Evolutionary conservation across 2,888 invertebrate species (phyloP), one percentile per base, ranked within the genome.

Genomic region (Dyspetes luteomarginatus): DNA sequence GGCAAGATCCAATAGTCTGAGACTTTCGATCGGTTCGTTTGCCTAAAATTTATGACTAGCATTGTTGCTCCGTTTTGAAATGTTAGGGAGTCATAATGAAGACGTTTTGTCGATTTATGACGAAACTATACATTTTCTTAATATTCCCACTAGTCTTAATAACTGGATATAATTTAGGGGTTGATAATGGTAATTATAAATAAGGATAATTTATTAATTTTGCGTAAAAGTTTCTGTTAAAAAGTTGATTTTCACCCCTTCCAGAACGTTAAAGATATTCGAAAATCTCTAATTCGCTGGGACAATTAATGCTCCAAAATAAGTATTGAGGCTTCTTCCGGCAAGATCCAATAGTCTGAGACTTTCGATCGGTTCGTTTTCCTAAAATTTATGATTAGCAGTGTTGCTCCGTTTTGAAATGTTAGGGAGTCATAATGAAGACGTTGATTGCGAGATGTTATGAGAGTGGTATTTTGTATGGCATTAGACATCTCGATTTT

Each of bases 401-500:
- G 12, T 12, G 7, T 36, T 12, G 36, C 9, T 12, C 3, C 36
- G 36, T 36, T 7, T 12, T 7, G 12, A 36, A 0, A 12, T 12
- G 36, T 12, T 9, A 3, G 36, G 12, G 12, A 36, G 36, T 12
- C 36, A 36, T 36, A 36, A 62, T 26, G 62, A 26, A 62, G 62
- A 45, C 17, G 15, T 62, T 17, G 43, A 62, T 22, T 41, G 5
- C 24, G 43, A 62, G 41, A 45, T 28, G 58, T 22, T 60, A 36
- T 7, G 26, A 4, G 12, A 30, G 43, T 15, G 41, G 36, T 17
- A 15, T 64, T 24, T 15, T 28, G n/a, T 9, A 9, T 24, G 12
- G 17, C 22, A 17, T 36, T 19, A 36, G 58, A 60, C 17, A 36
- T 60, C 58, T 60, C 58, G 30, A 41, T 60, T 60, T 12, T n/a